Base-by-base conservation (phyloP, 2,113 vertebrate species). In the Murina feae region DNA sequence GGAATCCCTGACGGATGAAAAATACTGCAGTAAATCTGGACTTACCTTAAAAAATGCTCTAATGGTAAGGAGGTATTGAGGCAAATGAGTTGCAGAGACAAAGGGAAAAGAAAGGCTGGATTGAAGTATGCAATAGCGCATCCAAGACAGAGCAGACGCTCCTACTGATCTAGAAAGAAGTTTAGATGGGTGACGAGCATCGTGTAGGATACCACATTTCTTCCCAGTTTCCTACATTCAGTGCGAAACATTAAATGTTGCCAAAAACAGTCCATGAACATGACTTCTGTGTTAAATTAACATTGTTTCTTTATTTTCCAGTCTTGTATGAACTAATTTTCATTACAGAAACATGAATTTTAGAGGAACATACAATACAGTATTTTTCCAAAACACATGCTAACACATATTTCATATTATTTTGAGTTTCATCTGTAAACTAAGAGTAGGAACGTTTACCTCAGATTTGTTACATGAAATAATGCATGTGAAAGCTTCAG, bases 1-100 rank as follows among this genome's bases (percentile, higher is more conserved):
- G 79, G 78, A 79, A 84, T 84, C 5, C 58, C 42, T 89, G 60
- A n/a, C n/a, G 68, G 74, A 66, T 75, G 32, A 89, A 81, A 94
- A 76, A 78, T 28, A 39, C 17, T 55, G 16, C 6, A 44, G n/a
- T 32, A 91, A 75, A 42, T 71, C 6, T 69, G 32, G 20, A 44
- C 16, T 95, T 60, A 69, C 39, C 66, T 84, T 51, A 58, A 66
- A 37, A 84, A 71, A 28, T 71, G 14, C 28, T 66, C n/a, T 82
- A 90, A 4, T 69, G 21, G 16, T 44, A 76, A 93, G 47, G n/a
- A 85, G n/a, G 39, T 39, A 17, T 81, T 35, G 44, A 65, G 35
- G 12, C 11, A 47, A 55, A 49, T 60, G 49, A n/a, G 23, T 35
- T 87, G 18, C 65, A 84, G 47, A 84, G 42, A 85, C 30, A 30